Evolutionary conservation across 2,113 vertebrate species (phyloP).

Genomic region (Plotosus lineatus): DNA sequence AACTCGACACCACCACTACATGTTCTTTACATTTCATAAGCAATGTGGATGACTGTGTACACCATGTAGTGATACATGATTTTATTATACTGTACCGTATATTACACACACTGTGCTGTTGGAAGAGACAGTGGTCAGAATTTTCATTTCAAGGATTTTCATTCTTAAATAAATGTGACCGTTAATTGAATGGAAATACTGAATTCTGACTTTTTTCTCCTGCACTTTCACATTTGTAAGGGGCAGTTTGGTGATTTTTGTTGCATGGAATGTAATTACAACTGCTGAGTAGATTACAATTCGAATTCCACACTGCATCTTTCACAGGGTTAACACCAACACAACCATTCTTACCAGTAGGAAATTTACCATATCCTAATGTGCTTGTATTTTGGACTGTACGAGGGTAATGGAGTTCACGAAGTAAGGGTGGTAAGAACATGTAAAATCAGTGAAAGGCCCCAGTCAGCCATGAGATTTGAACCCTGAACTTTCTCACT

Average conservation of each 20-base stretch:
- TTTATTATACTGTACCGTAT: constrained; percentile 22
- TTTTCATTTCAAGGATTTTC: too few relatives aligned
- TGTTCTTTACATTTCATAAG: not conserved
- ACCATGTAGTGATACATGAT: constrained; percentile 12
- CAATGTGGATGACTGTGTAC: not conserved
- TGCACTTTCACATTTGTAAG: not conserved
- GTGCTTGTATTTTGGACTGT: too few relatives aligned
- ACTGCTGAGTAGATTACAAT: not conserved
- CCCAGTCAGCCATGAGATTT: too few relatives aligned
- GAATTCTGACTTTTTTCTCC: constrained; percentile 38
- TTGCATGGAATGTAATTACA: not conserved
- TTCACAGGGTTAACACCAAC: not conserved
- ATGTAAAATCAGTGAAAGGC: too few relatives aligned
- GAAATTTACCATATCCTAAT: too few relatives aligned
- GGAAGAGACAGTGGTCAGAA: not conserved
- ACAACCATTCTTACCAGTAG: too few relatives aligned
- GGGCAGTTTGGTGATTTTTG: not conserved
- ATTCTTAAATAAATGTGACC: constrained; percentile 55
- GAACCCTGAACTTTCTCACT: too few relatives aligned
- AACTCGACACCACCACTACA: constrained; percentile 2
- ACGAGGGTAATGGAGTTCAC: too few relatives aligned
- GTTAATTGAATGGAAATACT: constrained; percentile 35
- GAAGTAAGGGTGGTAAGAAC: too few relatives aligned
- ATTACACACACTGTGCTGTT: constrained; percentile 1
- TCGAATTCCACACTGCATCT: not conserved